Conservation (phyloP, 2,113 vertebrate genomes). For the Callithrix jacchus region DNA sequence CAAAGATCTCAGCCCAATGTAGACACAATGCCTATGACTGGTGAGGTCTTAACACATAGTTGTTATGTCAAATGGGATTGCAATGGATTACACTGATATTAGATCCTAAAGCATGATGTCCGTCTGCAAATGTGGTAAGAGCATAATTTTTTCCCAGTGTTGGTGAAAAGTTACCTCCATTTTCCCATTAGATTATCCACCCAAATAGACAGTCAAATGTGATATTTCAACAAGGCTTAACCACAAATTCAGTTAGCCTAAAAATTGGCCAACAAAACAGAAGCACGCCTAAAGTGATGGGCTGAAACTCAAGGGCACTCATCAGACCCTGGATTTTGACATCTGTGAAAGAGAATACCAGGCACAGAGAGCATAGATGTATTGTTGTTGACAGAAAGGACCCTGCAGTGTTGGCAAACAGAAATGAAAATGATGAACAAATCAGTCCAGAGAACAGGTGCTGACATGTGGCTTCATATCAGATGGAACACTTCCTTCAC, state of each 20-base stretch:
- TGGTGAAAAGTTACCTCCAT: background rate
- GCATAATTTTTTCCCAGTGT: background rate
- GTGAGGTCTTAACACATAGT: background rate
- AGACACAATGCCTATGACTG: rapidly evolving
- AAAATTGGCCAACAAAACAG: background rate
- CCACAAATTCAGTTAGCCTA: constrained; percentile 4
- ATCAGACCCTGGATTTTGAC: constrained; percentile 29
- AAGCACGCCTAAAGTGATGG: background rate
- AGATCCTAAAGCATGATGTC: background rate
- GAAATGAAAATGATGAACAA: constrained; percentile 45
- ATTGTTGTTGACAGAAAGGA: constrained; percentile 37
- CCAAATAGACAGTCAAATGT: background rate
- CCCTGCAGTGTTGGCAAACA: background rate
- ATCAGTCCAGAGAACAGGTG: constrained; percentile 20
- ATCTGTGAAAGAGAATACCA: constrained; percentile 15
- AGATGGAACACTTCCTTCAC: constrained; percentile 47
- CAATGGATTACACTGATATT: background rate
- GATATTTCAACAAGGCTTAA: background rate
- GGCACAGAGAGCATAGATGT: background rate
- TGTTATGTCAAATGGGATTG: background rate
- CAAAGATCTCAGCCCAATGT: background rate
- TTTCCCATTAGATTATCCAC: background rate
- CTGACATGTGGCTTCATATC: constrained; percentile 35
- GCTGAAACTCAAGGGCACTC: background rate
- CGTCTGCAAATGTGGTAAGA: background rate